Evolutionary conservation across 2,113 vertebrate species (phyloP).

Genomic region (Phocoena sinus): DNA sequence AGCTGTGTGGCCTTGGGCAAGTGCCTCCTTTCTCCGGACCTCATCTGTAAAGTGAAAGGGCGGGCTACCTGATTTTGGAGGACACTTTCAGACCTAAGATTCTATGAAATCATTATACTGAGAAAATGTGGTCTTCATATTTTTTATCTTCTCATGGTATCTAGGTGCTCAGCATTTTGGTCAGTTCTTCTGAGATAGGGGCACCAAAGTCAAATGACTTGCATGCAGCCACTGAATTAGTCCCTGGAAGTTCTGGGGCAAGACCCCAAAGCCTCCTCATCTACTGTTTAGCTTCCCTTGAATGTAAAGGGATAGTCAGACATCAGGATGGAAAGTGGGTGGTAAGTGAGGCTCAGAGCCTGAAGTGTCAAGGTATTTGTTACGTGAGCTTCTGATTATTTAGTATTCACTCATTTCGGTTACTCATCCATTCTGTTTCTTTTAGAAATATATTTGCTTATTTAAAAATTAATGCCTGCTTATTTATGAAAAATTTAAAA

Average conservation of each 20-base stretch:
- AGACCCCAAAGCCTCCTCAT: background rate
- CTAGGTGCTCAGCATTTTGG: background rate
- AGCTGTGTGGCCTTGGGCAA: background rate
- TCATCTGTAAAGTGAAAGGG: background rate
- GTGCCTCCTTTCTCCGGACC: background rate
- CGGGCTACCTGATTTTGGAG: background rate
- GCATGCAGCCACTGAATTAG: background rate
- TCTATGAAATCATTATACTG: background rate
- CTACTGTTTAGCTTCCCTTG: background rate
- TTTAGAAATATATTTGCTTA: background rate
- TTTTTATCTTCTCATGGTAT: background rate
- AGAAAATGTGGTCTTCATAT: background rate
- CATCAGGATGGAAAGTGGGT: background rate
- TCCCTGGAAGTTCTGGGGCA: background rate
- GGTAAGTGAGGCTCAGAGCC: slow-evolving; percentile 37
- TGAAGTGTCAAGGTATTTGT: slow-evolving; percentile 24
- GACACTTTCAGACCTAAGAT: background rate
- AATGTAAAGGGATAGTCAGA: background rate
- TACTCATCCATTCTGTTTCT: background rate
- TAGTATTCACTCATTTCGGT: background rate
- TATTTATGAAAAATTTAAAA: background rate
- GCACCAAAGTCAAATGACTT: background rate
- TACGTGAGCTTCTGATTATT: background rate
- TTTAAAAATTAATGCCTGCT: background rate
- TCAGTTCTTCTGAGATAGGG: background rate